Conservation (phyloP, 2,113 vertebrate genomes). For the Cyanoderma ruficeps region DNA sequence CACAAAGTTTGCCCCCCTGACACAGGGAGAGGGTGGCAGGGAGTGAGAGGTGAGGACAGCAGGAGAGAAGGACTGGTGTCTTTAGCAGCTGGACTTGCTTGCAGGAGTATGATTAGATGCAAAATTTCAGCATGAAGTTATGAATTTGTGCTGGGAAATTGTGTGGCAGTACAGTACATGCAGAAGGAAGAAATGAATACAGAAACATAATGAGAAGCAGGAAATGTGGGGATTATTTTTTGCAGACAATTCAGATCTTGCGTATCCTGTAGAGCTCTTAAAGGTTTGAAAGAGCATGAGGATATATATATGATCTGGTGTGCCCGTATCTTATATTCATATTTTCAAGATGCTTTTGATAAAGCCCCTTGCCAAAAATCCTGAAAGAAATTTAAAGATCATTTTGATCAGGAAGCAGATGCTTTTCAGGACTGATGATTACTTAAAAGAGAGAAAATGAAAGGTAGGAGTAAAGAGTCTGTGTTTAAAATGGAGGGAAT, state of each 20-base stretch:
- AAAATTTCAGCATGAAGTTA: neutral
- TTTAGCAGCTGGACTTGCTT: neutral
- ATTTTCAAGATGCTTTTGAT: neutral
- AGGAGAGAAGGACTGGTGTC: neutral
- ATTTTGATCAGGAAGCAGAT: neutral
- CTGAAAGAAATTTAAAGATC: neutral
- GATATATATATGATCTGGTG: neutral
- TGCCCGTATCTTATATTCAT: neutral
- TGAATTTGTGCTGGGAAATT: neutral
- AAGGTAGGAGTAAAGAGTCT: neutral
- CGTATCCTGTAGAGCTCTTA: neutral
- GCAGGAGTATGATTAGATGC: neutral
- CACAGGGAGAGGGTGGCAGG: neutral
- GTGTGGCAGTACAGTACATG: neutral
- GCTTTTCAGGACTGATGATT: neutral
- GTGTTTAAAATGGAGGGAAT: neutral
- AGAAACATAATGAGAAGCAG: neutral
- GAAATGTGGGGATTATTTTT: neutral
- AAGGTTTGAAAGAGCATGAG: neutral
- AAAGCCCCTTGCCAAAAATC: neutral
- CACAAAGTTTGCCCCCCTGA: neutral
- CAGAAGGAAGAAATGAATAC: neutral
- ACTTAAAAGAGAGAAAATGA: neutral
- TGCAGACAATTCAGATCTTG: neutral
- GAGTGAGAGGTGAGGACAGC: neutral